These are phyloP conservation scores for Oreotrochilus melanogaster DNA, from an alignment of 2,113 vertebrate genomes.

Conservation along the genomic window DNA sequence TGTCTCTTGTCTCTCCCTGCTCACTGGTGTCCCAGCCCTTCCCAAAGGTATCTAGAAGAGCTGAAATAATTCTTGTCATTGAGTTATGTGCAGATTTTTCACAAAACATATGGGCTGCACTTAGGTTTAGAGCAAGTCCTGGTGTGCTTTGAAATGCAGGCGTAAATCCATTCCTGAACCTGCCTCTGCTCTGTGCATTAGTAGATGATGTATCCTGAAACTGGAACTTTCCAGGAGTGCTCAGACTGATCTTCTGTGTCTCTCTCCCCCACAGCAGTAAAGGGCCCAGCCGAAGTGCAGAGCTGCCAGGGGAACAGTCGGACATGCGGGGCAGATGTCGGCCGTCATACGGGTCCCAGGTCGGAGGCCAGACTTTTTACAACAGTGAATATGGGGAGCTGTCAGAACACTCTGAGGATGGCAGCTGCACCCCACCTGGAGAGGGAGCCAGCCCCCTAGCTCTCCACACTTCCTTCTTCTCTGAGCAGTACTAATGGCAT, in stretches of 20 bases:
- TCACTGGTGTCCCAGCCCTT: not conserved
- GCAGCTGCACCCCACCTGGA: slow-evolving; percentile 47
- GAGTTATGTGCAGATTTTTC: not conserved
- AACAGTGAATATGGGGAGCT: slow-evolving; percentile 95
- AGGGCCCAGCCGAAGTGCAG: slow-evolving; percentile 78
- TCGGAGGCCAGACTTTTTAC: slow-evolving; percentile 93
- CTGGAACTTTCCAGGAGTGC: not conserved
- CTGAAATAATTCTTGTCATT: not conserved
- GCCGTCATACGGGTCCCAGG: slow-evolving; percentile 78
- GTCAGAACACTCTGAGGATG: slow-evolving; percentile 79
- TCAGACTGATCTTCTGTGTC: slow-evolving; percentile 1
- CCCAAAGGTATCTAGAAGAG: not conserved
- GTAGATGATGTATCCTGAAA: not conserved
- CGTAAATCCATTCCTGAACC: not conserved
- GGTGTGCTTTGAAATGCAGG: not conserved
- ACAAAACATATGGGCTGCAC: not conserved
- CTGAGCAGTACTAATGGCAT: slow-evolving; percentile 66
- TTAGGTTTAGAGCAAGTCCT: not conserved
- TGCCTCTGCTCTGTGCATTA: not conserved
- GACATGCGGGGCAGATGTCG: slow-evolving; percentile 74
- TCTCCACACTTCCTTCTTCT: slow-evolving; percentile 64
- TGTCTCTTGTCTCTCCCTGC: not conserved
- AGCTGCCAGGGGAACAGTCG: slow-evolving; percentile 67
- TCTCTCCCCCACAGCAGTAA: slow-evolving; percentile 74
- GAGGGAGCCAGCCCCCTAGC: slow-evolving; percentile 63